These are phyloP conservation scores for Oopsacas minuta DNA, from an alignment of 37 sponge, comb jelly and placozoan genomes.

Conservation along the genomic window DNA sequence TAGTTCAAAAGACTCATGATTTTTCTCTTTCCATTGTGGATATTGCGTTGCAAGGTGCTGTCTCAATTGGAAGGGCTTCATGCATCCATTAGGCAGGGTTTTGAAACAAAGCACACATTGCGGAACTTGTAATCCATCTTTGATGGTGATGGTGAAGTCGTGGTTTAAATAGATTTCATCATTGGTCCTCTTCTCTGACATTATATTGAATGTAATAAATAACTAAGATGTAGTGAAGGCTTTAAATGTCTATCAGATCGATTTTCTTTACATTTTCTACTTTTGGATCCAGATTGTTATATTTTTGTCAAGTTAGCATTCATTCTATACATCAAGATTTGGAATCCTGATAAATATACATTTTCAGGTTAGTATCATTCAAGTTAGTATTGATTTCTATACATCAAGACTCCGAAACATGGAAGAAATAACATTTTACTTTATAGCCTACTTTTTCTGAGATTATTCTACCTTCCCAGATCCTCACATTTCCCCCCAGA, in stretches of 20 bases:
- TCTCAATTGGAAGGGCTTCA: constrained; percentile 17
- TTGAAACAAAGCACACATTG: constrained; percentile 16
- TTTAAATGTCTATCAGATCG: constrained; percentile 9
- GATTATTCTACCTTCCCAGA: background rate
- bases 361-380: background rate
- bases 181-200: constrained; percentile 11
- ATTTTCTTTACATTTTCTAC: constrained; percentile 15
- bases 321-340: constrained; percentile 8
- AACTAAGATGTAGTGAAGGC: constrained; percentile 16
- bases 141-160: background rate
- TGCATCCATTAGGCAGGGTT: constrained; percentile 18
- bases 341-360: too few relatives aligned
- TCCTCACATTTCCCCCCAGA: background rate
- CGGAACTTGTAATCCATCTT: constrained; percentile 19
- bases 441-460: background rate
- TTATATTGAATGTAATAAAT: background rate
- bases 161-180: constrained; percentile 8
- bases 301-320: background rate
- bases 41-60: constrained; percentile 16
- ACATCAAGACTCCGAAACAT: background rate
- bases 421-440: background rate
- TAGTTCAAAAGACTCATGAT: background rate
- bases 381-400: background rate
- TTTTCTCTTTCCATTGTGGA: constrained; percentile 16
- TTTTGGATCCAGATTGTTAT: constrained; percentile 7